A percentile compares a stretch with the other conserved stretches of the same genome.
phyloP scores from a whole-genome alignment of 2,113 vertebrate species.

The Thymallus thymallus region DNA sequence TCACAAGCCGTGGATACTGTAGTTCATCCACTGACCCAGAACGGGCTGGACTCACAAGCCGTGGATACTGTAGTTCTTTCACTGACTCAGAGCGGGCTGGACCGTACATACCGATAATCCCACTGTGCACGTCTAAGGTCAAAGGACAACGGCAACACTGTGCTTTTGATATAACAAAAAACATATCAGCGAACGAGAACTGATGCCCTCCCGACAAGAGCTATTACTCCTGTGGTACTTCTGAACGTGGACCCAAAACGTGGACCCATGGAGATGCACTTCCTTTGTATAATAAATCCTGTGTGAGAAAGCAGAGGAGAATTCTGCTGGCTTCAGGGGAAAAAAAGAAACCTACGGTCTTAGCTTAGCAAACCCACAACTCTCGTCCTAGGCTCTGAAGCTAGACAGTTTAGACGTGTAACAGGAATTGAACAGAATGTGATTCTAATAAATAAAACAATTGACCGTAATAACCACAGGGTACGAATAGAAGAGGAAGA shows the following conservation, averaged over 20 bases:
- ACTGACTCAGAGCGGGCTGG: conserved; percentile 1
- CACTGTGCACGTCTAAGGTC: conserved; percentile 17
- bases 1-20: too few relatives aligned
- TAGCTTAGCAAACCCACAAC: not conserved
- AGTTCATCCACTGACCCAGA: not conserved
- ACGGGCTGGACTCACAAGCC: too few relatives aligned
- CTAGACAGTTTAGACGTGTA: not conserved
- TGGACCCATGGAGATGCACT: conserved; percentile 54
- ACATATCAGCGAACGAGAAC: conserved; percentile 38
- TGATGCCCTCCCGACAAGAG: conserved; percentile 37
- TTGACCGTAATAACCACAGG: not conserved
- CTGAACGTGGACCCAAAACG: conserved; percentile 16
- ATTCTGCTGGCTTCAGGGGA: conserved; percentile 22
- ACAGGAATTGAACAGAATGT: not conserved
- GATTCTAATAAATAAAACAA: not conserved
- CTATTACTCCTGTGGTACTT: conserved; percentile 30
- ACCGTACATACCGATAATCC: conserved; percentile 9
- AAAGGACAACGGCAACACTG: conserved; percentile 31
- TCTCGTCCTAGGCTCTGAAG: not conserved
- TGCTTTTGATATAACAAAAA: conserved; percentile 40
- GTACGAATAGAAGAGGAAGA: not conserved
- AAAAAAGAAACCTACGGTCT: not conserved
- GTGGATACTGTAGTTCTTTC: too few relatives aligned
- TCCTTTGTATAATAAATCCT: conserved; percentile 53
- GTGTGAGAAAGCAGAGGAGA: conserved; percentile 33